Conservation (phyloP, 2,797 vertebrate species). For the Cheirogaleus major region DNA sequence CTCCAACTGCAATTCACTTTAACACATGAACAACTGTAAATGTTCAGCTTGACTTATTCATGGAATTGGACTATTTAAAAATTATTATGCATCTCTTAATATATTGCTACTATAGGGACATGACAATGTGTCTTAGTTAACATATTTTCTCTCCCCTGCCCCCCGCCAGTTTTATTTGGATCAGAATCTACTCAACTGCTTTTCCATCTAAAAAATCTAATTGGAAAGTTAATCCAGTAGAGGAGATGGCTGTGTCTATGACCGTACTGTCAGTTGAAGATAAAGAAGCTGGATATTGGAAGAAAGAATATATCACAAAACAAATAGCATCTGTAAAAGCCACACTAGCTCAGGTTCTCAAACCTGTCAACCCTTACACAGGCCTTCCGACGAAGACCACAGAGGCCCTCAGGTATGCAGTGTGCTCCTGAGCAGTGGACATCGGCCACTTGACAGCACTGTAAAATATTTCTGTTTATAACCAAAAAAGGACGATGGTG, state of each 20-base stretch:
- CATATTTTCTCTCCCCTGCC: slow-evolving; percentile 51
- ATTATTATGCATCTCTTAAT: not conserved
- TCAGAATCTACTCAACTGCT: slow-evolving; percentile 84
- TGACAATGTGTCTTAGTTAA: not conserved
- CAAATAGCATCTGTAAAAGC: slow-evolving; percentile 80
- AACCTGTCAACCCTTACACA: slow-evolving; percentile 86
- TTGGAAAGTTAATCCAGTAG: slow-evolving; percentile 71
- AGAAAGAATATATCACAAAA: slow-evolving; percentile 88
- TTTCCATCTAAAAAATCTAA: slow-evolving; percentile 79
- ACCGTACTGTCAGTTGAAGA: slow-evolving; percentile 74
- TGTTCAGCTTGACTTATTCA: not conserved
- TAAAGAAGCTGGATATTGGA: slow-evolving; percentile 90
- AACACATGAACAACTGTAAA: not conserved
- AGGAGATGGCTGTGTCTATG: slow-evolving; percentile 68
- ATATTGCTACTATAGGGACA: fast-evolving
- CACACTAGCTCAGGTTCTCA: slow-evolving; percentile 85
- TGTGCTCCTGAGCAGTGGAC: not conserved
- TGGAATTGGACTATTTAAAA: not conserved
- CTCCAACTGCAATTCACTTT: not conserved
- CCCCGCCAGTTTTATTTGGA: slow-evolving; percentile 89
- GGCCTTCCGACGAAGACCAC: slow-evolving; percentile 89
- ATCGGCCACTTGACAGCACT: too few species aligned
- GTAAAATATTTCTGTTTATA: not conserved
- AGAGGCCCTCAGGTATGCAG: slow-evolving; percentile 85
- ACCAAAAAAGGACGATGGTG: not conserved